phyloP scores from a whole-genome alignment of 2,113 vertebrate genomes.

The Chauna torquata region DNA sequence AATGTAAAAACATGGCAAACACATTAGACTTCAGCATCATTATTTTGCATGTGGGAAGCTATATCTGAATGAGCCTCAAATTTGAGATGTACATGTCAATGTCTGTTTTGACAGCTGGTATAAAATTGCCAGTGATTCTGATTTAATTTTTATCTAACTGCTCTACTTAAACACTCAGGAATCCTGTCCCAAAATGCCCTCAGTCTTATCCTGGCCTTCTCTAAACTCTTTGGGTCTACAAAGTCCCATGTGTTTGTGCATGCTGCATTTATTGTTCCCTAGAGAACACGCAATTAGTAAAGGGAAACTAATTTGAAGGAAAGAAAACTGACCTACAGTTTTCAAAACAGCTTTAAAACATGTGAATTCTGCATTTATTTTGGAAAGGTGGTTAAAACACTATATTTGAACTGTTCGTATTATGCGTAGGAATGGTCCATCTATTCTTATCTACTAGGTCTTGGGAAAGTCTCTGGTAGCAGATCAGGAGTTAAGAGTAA shows the following conservation, averaged over 20 bases:
- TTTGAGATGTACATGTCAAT: background rate
- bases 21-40: background rate
- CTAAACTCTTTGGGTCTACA: background rate
- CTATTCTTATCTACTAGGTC: background rate
- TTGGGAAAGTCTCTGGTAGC: background rate
- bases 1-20: background rate
- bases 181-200: background rate
- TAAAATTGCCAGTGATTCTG: background rate
- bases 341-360: background rate
- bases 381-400: background rate
- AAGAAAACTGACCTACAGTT: background rate
- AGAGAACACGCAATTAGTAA: background rate
- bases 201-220: background rate
- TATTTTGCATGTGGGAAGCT: background rate
- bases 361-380: background rate
- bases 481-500: background rate
- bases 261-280: constrained; percentile 17
- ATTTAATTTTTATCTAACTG: background rate
- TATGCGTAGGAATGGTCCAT: background rate
- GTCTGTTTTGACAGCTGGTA: background rate
- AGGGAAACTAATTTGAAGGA: constrained; percentile 8
- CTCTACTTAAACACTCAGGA: background rate
- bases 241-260: constrained; percentile 9
- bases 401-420: background rate
- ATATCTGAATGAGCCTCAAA: background rate